Base-by-base conservation (phyloP, 2,888 invertebrate species). In the Eupithecia inturbata region DNA sequence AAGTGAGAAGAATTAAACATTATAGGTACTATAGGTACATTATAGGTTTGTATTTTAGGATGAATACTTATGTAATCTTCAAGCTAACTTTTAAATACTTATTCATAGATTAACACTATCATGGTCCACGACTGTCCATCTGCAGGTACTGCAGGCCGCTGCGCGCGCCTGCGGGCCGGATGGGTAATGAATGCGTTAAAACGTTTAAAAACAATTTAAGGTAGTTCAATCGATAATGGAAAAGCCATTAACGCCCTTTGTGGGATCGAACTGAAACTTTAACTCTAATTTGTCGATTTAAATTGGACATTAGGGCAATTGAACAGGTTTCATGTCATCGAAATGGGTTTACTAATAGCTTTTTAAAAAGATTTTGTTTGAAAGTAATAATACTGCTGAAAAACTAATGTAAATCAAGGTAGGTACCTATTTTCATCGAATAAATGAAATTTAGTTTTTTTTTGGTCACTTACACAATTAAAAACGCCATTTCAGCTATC, bases 241-340 rank as follows among this genome's bases (percentile, higher is more conserved):
- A 64, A 66, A 66, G 16, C 36, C 26, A 36, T 36, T 39, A 36
- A 22, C 36, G 14, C 6, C 39, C 36, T 36, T 22, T n/a, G 22
- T 66, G 14, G 22, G 14, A 6, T 39, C 36, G 26, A 39, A 22
- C 36, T 66, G 7, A 66, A 66, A 41, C 26, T 36, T 62, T 64
- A n/a, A 39, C 64, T 64, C 64, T 64, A 64, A 64, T 66, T 66
- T 39, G 66, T 66, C 39, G 22, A 66, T 26, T 7, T 26, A 26
- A 66, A 66, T 39, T 33, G 66, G 66, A 66, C 36, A 36, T 66
- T 36, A 66, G 3, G 26, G 66, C 39, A 66, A 41, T 66, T 16
- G 66, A 66, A 41, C 62, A 28, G 39, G n/a, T 66, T 66, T 39
- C 39, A 41, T 26, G 36, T 22, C 41, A 16, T 66, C 33, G 33